Percentiles rank a stretch among this genome's conserved stretches.
Conservation (phyloP, 2,888 invertebrate species). For the Leptinotarsa haldemani region DNA sequence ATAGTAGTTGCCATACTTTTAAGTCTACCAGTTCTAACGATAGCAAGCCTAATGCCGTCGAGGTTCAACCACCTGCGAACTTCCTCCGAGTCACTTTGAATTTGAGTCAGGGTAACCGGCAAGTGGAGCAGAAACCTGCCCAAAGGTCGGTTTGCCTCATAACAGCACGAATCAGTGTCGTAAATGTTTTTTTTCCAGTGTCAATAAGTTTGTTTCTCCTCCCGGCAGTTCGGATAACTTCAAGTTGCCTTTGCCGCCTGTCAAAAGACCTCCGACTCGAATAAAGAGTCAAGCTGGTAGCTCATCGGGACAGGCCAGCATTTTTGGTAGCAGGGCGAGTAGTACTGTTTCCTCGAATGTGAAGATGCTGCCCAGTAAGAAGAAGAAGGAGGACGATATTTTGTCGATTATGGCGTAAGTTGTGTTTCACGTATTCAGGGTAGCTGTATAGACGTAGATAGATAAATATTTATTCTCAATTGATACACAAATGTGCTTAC, state of each 20-base stretch:
- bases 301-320: neutral
- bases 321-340: neutral
- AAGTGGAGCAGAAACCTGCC: neutral
- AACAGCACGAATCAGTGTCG: neutral
- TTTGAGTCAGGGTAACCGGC: conserved; percentile 10
- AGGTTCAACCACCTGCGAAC: neutral
- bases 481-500: no score
- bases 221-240: conserved; percentile 12
- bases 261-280: conserved; percentile 34
- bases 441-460: no score
- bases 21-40: neutral
- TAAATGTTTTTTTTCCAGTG: neutral
- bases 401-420: conserved; percentile 39
- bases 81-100: neutral
- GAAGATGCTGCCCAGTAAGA: neutral
- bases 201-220: neutral
- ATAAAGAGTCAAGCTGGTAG: conserved; percentile 15
- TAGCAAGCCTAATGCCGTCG: neutral
- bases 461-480: no score
- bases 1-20: no score
- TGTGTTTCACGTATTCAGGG: neutral
- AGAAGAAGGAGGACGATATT: conserved; percentile 26
- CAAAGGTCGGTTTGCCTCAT: neutral
- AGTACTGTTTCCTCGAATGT: neutral
- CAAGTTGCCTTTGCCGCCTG: conserved; percentile 37